Evolutionary conservation across 1,140 invertebrate genomes (phyloP).

Genomic region (Probaryconus sp.): DNA sequence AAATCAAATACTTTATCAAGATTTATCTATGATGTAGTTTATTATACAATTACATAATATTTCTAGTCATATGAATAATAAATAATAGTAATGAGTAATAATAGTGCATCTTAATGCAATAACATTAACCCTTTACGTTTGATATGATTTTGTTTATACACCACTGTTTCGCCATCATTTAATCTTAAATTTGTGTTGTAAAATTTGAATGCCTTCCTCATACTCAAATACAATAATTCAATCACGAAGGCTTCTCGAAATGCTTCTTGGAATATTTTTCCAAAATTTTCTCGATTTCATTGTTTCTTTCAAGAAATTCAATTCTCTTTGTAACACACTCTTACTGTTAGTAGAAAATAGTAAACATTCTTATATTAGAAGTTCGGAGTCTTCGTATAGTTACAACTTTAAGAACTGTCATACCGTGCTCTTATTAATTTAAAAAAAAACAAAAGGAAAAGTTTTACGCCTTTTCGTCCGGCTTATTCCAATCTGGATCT

Average conservation of each 20-base stretch:
- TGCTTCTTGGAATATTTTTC: constrained; percentile 15
- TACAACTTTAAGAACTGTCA: constrained; percentile 72
- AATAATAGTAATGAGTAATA: constrained; percentile 70
- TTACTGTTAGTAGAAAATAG: constrained; percentile 76
- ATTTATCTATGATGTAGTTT: constrained; percentile 75
- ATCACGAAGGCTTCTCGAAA: constrained; percentile 24
- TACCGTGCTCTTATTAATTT: constrained; percentile 73
- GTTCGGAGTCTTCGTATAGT: constrained; percentile 56
- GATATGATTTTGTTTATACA: constrained; percentile 79
- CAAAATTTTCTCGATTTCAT: background rate
- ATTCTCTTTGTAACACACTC: constrained; percentile 13
- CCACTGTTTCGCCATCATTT: constrained; percentile 57
- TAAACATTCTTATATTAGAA: constrained; percentile 68
- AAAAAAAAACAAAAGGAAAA: constrained; percentile 45
- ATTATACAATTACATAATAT: constrained; percentile 78
- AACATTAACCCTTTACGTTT: constrained; percentile 73
- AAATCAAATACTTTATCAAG: constrained; percentile 23
- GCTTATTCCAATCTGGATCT: background rate
- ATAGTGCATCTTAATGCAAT: constrained; percentile 64
- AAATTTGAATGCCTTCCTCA: constrained; percentile 27
- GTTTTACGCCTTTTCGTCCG: constrained; percentile 54
- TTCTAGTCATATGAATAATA: constrained; percentile 75
- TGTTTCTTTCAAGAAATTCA: constrained; percentile 11
- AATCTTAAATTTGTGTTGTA: constrained; percentile 42
- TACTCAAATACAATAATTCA: constrained; percentile 1